Evolutionary conservation across 2,888 invertebrate species (phyloP), one percentile per base, ranked within the genome.

Genomic region (Griposia aprilina): DNA sequence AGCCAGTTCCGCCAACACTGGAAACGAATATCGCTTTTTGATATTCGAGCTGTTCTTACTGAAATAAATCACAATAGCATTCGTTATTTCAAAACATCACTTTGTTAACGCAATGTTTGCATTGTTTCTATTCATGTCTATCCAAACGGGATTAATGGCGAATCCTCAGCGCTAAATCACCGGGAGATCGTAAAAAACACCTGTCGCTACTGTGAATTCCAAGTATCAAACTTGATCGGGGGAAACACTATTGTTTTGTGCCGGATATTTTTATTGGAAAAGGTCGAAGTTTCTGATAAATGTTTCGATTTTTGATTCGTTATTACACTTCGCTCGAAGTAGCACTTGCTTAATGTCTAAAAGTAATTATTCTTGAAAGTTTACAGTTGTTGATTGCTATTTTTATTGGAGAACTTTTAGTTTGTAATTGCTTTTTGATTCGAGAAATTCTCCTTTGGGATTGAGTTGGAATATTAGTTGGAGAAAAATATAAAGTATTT

Each of bases 101-200:
- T 88, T 88, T 88, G 92, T 90, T 92, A 92, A 91, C 93, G 91
- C 91, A 92, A 92, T 93, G 94, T 95, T 95, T 94, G 91, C 90
- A 92, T 92, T 93, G 92, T 93, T 92, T 90, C 91, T 94, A 95
- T 95, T 95, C 92, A 90, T 91, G 94, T 94, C 94, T 92, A 91
- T 94, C 90, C 92, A 92, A 96, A 95, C 92, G 92, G 94, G 96
- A 96, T 96, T 96, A 96, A 97, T 95, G 94, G 94, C 92, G 91
- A 94, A 95, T 96, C 94, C 93, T 93, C 90, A 89, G 92, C 91
- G 92, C 92, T 96, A 96, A 96, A 97, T 96, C 96, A 95, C 93
- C 88, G 92, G 91, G 90, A 89, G 92, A 91, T 93, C 95, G 94
- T 97, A 95, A 96, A 96, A 96, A 95, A 94, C 96, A 97, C 96